Evolutionary conservation across 2,797 vertebrate species (phyloP).

Genomic region (Pempheris klunzingeri): DNA sequence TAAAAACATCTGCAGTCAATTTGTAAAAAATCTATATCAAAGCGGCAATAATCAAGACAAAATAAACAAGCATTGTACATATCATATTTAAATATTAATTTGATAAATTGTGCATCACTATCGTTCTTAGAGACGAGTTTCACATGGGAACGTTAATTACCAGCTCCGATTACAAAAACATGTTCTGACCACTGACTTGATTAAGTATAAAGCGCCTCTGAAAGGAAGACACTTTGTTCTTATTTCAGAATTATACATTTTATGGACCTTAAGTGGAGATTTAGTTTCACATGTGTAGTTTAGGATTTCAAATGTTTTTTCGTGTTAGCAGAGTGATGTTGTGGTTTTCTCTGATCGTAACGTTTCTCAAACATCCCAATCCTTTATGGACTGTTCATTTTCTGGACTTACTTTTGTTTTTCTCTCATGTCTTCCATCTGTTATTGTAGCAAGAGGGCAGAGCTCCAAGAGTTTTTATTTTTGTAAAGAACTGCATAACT

Average conservation of each 20-base stretch:
- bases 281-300: background rate
- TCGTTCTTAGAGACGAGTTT: slow-evolving; percentile 18
- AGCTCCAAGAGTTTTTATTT: slow-evolving; percentile 67
- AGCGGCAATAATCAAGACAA: slow-evolving; percentile 19
- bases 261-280: slow-evolving; percentile 18
- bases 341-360: background rate
- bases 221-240: background rate
- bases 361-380: slow-evolving; percentile 16
- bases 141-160: slow-evolving; percentile 4
- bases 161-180: slow-evolving; percentile 6
- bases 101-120: slow-evolving; percentile 2
- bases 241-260: slow-evolving; percentile 5
- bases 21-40: slow-evolving; percentile 5
- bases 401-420: slow-evolving; percentile 7
- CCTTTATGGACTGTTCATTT: slow-evolving; percentile 22
- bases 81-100: background rate
- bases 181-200: background rate
- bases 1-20: slow-evolving; percentile 6
- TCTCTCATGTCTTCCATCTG: slow-evolving; percentile 56
- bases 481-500: slow-evolving; percentile 57
- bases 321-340: background rate
- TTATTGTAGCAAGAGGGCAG: slow-evolving; percentile 52
- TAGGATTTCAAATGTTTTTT: slow-evolving; percentile 17
- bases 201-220: background rate
- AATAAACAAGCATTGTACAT: slow-evolving; percentile 12